A percentile compares a stretch with the other conserved stretches of the same genome.
Evolutionary conservation across 2,113 vertebrate species (phyloP).

Genomic region (Nasalis larvatus): DNA sequence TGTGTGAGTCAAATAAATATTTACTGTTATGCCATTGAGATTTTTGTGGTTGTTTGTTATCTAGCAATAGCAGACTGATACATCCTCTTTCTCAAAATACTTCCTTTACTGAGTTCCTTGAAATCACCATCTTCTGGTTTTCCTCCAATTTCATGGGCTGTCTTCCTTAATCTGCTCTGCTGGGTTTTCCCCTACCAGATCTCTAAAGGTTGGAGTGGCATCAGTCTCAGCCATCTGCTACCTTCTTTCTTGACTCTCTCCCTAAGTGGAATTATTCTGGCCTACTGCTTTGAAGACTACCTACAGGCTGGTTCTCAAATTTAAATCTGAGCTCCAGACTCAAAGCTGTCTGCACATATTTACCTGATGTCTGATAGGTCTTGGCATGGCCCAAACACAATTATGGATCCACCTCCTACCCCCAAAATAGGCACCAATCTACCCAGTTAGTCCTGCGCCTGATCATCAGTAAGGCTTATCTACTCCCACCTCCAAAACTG

Average conservation of each 20-base stretch:
- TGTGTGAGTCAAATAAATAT: background rate
- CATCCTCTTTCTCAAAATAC: background rate
- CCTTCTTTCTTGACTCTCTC: background rate
- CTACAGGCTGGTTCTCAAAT: background rate
- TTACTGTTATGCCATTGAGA: background rate
- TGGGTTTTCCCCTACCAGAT: background rate
- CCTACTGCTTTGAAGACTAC: background rate
- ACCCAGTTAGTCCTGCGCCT: background rate
- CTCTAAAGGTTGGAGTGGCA: background rate
- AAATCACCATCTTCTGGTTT: background rate
- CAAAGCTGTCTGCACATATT: background rate
- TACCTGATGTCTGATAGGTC: background rate
- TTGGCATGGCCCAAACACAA: background rate
- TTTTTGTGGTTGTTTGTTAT: conserved; percentile 28
- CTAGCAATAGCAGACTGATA: background rate
- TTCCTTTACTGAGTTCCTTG: background rate
- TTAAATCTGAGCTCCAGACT: background rate
- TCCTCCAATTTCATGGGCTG: background rate
- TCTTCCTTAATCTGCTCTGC: background rate
- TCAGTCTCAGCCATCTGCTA: background rate
- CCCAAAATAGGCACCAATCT: background rate
- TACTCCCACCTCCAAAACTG: background rate
- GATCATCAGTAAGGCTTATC: background rate
- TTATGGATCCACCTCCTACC: background rate
- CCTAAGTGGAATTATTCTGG: background rate